These are phyloP conservation scores for Ptilonorhynchus violaceus DNA, from an alignment of 2,113 vertebrate species.

Conservation along the genomic window DNA sequence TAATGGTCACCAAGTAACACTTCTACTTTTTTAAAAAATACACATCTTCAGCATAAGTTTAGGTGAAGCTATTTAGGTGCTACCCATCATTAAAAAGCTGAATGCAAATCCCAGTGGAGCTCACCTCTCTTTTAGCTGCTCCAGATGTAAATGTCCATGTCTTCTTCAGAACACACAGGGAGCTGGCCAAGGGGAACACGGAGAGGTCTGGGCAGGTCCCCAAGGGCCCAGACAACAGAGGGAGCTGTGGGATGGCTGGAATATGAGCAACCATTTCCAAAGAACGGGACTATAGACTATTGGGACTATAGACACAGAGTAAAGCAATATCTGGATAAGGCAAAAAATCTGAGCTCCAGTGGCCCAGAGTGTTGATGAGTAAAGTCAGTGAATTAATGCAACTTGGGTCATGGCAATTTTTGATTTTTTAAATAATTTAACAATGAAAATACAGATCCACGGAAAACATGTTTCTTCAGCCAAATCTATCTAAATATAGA, in stretches of 20 bases:
- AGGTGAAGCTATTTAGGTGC: not conserved
- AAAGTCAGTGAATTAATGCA: not conserved
- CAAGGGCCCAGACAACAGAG: not conserved
- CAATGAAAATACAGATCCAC: not conserved
- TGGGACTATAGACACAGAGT: rapidly evolving
- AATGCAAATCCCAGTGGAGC: not conserved
- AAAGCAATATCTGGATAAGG: not conserved
- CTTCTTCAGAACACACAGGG: not conserved
- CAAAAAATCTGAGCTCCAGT: not conserved
- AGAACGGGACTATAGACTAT: rapidly evolving
- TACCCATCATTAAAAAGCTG: not conserved
- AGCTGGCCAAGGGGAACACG: not conserved
- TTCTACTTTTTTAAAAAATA: not conserved
- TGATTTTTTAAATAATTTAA: not conserved
- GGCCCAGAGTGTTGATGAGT: not conserved
- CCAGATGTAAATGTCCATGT: not conserved
- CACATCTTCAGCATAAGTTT: not conserved
- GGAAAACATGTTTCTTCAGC: not conserved
- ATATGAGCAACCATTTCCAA: not conserved
- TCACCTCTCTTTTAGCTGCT: not conserved
- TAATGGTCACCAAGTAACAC: not conserved
- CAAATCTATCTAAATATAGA: not conserved
- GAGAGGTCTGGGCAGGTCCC: not conserved
- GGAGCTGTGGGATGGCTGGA: not conserved
- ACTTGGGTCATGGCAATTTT: not conserved